Base-by-base conservation (phyloP, 2,888 invertebrate species). In the Caenorhabditis imperialis region DNA sequence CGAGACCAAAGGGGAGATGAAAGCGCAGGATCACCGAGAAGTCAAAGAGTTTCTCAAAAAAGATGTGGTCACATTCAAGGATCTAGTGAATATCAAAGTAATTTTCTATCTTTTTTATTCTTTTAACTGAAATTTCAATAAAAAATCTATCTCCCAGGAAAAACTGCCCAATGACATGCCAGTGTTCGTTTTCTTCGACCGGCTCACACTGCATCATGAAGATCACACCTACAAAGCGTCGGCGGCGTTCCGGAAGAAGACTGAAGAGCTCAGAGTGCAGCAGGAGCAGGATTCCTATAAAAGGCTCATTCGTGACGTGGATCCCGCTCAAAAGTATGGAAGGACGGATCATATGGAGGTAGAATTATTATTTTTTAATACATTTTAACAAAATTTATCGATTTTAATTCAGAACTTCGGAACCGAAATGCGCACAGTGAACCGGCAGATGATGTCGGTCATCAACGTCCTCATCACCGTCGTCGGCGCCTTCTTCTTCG, bases 401-500 rank as follows among this genome's bases (percentile, higher is more conserved):
- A n/a, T n/a, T n/a, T n/a, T 20, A 51, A 53, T 55, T 38, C n/a
- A 76, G 65, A 73, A 78, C 38, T 81, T 81, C 20, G 78, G 78
- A 12, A 23, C 25, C 1, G 77, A 81, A 61, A 55, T 81, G 74
- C 71, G 62, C 25, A 53, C 81, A n/a, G 76, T 72, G 8, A 79
- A 79, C 44, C 75, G 81, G 5, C 81, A 79, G 35, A 38, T 75
- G 53, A 77, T 96, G 84, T 95, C 95, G 0, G 93, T 97, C 51
- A 91, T 93, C 23, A 97, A 98, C 88, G 96, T 97, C 88, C 91
- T 97, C n/a, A 90, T 97, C 77, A 96, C 97, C 1, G 94, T 98
- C 38, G 92, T 92, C 61, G 94, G 96, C 75, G 95, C 96, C n/a
- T 98, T 98, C 90, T 92, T 93, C 16, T 97, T 98, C 91, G 96